Evolutionary conservation across 1,140 invertebrate genomes (phyloP).

Genomic region (Drosophila azteca): DNA sequence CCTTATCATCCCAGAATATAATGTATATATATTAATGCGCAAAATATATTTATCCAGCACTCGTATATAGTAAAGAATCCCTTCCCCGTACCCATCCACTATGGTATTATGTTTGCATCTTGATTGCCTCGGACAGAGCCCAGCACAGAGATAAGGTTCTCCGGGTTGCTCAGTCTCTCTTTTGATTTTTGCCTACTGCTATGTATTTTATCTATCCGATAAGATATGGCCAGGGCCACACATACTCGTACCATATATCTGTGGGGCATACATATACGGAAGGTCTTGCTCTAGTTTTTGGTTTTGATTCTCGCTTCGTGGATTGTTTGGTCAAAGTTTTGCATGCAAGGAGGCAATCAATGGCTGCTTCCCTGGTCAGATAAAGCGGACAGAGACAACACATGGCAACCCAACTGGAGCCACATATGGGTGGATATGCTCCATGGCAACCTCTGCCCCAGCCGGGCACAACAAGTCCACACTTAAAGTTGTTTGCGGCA

Average conservation of each 20-base stretch:
- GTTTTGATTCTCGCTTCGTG: constrained; percentile 11
- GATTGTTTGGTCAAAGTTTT: constrained; percentile 25
- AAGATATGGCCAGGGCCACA: constrained; percentile 43
- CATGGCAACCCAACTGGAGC: constrained; percentile 2
- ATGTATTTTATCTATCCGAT: constrained; percentile 62
- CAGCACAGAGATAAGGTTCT: constrained; percentile 30
- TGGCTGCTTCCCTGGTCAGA: constrained; percentile 21
- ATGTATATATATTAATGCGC: constrained; percentile 29
- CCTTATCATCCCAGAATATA: neutral
- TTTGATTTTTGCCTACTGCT: constrained; percentile 39
- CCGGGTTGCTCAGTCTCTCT: neutral
- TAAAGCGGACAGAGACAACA: constrained; percentile 11
- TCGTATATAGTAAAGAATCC: constrained; percentile 2
- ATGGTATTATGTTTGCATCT: constrained; percentile 43
- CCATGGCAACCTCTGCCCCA: constrained; percentile 54
- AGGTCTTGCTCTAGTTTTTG: constrained; percentile 41
- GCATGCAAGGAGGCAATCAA: constrained; percentile 34
- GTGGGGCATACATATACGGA: constrained; percentile 22
- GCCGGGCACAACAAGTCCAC: constrained; percentile 61
- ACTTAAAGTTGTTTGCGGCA: constrained; percentile 58
- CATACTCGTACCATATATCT: constrained; percentile 15
- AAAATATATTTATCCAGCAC: constrained; percentile 31
- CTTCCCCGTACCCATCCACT: constrained; percentile 27
- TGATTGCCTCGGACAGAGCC: constrained; percentile 17
- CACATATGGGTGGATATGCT: constrained; percentile 9